Base-by-base conservation (phyloP, 2,888 invertebrate genomes). In the Hirtodrosophila histrioides region DNA sequence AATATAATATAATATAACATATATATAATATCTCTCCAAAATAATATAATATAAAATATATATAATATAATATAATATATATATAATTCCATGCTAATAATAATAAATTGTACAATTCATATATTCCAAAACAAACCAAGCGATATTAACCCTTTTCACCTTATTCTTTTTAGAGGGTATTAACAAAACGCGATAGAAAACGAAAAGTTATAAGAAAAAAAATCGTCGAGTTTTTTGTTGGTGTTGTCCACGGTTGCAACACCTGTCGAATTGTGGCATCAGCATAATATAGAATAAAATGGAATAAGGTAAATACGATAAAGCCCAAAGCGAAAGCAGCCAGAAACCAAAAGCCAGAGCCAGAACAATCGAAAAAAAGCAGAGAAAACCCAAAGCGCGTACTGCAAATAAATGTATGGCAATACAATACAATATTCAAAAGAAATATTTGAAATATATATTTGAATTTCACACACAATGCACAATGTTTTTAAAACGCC, bases 191-290 rank as follows among this genome's bases (percentile, higher is more conserved):
- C 27, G 17, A 41, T 24, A 31, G 31, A 31, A 31, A 31, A 31
- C 31, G 9, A 44, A 27, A 35, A 53, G 12, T 10, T 45, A 37
- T n/a, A 29, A 17, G 4, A 27, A 33, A 43, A 4, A 43, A 37
- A 41, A 43, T 23, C n/a, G 11, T 35, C n/a, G n/a, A n/a, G n/a
- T n/a, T n/a, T n/a, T n/a, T 31, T 45, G 29, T 56, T 33, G 45
- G 50, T 46, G 45, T 39, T 49, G 48, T 31, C 41, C 74, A 74
- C 54, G 64, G 70, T 74, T 65, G 80, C 76, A 79, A 77, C 78
- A 78, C 78, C 77, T 78, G 78, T 56, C 71, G 60, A 71, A 65
- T 24, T 70, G 71, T 65, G 60, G 60, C 60, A 74, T 78, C 80
- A 71, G 78, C 78, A 77, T 69, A 50, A 74, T 69, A 61, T 66